Base-by-base conservation (phyloP, 2,113 vertebrate species). In the Echinops telfairi region DNA sequence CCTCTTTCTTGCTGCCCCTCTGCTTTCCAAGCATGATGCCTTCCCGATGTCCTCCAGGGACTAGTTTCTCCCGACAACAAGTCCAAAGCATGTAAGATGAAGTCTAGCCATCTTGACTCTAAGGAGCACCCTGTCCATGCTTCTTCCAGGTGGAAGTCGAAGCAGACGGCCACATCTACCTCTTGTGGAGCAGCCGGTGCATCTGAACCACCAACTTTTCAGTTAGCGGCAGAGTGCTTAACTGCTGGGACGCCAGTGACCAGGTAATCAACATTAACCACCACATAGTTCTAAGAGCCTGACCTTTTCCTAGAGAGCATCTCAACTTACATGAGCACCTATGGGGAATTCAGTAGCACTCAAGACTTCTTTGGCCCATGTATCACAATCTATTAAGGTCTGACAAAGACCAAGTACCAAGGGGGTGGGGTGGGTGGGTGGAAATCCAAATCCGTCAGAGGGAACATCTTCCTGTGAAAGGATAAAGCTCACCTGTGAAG, bases 211-310 rank as follows among this genome's bases (percentile, higher is more conserved):
- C 71, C 3, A 11, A 36, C 71, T 27, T 36, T 36, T 73, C 33
- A 22, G 71, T 36, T 73, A 71, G 33, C 33, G 36, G 20, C 17
- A 17, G 33, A 53, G 7, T 7, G 17, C n/a, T 6, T 33, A 71
- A 33, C 14, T 20, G 17, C 15, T 36, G 33, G 12, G 2, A 19
- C 29, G 2, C 0, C 3, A 0, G 3, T 36, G 25, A 11, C n/a
- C 11, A 17, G 62, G 86, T 57, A 43, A 47, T 27, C 0, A 0
- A 15, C 38, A 15, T 10, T 12, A 3, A 75, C 1, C 40, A 29
- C 5, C 0, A 27, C 2, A 2, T 19, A 0, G 7, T 40, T 16
- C n/a, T 11, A 0, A 36, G 1, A 1, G 40, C 4, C 33, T 57
- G 60, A 31, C 60, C 25, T 17, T 20, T 0, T 0, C 31, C 33